These are phyloP conservation scores for Nycticebus coucang DNA, from an alignment of 2,113 vertebrate species.

Conservation along the genomic window DNA sequence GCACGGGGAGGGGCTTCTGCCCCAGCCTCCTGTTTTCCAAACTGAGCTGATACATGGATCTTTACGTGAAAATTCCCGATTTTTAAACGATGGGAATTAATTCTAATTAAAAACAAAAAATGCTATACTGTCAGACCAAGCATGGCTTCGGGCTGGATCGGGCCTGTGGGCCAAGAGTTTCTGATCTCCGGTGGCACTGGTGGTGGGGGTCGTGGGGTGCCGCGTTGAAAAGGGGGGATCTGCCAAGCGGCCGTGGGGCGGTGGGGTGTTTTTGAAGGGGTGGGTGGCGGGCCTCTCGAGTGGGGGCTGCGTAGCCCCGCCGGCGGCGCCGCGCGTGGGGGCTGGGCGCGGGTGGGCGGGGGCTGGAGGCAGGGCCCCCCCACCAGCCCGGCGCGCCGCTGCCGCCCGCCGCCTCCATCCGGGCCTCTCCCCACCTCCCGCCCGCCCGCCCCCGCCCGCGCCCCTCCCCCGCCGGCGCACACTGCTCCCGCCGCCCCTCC, in stretches of 20 bases:
- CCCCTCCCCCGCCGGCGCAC: slow-evolving; percentile 74
- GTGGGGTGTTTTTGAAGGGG: not conserved
- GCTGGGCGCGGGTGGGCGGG: slow-evolving; percentile 74
- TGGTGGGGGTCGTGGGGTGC: slow-evolving; percentile 15
- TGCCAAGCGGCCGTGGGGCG: not conserved
- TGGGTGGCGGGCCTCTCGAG: not conserved
- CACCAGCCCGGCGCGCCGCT: slow-evolving; percentile 59
- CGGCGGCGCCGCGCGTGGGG: slow-evolving; percentile 51
- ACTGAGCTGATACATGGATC: slow-evolving; percentile 40
- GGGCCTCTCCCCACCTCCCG: slow-evolving; percentile 63
- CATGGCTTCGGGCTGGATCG: slow-evolving; percentile 42
- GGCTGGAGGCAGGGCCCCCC: slow-evolving; percentile 64
- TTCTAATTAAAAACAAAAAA: slow-evolving; percentile 67
- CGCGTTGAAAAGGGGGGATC: not conserved
- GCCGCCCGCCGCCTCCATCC: slow-evolving; percentile 75
- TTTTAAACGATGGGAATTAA: slow-evolving; percentile 65
- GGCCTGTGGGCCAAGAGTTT: slow-evolving; percentile 61
- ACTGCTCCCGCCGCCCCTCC: slow-evolving; percentile 72
- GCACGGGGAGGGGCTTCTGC: not conserved
- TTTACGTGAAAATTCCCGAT: slow-evolving; percentile 57
- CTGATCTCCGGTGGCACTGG: slow-evolving; percentile 8
- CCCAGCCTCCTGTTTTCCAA: slow-evolving; percentile 31
- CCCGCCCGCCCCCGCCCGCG: slow-evolving; percentile 70
- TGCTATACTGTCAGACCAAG: slow-evolving; percentile 55
- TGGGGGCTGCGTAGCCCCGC: slow-evolving; percentile 24